Percentiles rank a stretch among this genome's conserved stretches.
These are phyloP conservation scores for Intellagama lesueurii DNA, from an alignment of 2,797 vertebrate species.

Conservation along the genomic window DNA sequence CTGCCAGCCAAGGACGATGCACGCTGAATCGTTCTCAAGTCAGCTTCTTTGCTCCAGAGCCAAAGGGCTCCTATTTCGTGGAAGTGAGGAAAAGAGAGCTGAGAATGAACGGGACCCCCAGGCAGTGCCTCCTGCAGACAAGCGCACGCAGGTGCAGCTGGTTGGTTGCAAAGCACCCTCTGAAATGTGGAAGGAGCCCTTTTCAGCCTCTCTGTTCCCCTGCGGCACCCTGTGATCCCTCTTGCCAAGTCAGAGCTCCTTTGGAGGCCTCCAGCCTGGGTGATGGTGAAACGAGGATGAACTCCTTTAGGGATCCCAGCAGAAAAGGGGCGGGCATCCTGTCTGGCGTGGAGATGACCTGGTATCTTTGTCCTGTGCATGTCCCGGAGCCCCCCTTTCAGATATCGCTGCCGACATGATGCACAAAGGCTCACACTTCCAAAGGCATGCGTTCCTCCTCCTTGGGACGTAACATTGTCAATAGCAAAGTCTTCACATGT, in stretches of 20 bases:
- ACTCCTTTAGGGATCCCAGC: neutral
- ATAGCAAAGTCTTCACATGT: no score
- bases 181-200: neutral
- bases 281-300: neutral
- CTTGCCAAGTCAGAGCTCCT: no score
- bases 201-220: accelerated
- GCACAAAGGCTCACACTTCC: neutral
- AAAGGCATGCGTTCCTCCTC: no score
- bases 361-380: neutral
- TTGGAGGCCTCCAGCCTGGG: neutral
- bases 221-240: neutral
- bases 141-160: neutral
- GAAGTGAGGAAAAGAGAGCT: neutral
- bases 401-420: neutral
- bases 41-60: no score
- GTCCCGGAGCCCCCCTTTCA: neutral
- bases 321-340: neutral
- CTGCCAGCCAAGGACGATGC: neutral
- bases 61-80: neutral
- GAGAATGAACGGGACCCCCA: neutral
- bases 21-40: no score
- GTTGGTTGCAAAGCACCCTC: neutral
- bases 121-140: neutral
- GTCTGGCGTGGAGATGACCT: neutral
- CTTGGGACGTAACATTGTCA: no score